These are phyloP conservation scores for Diachasma alloeum DNA, from an alignment of 1,140 invertebrate genomes.

Conservation along the genomic window DNA sequence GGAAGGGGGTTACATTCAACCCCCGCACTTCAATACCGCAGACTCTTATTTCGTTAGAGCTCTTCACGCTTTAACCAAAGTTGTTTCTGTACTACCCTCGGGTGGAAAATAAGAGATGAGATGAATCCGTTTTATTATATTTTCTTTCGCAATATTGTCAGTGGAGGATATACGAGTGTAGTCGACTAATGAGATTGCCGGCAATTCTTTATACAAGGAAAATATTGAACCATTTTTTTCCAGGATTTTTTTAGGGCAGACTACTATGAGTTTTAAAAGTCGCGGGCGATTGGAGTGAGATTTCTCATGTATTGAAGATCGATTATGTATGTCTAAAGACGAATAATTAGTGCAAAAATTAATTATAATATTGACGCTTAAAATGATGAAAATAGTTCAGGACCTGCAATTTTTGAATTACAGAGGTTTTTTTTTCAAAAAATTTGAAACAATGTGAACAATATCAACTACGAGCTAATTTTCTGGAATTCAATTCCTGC, in stretches of 20 bases:
- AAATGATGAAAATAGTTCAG: too few relatives aligned
- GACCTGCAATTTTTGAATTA: too few relatives aligned
- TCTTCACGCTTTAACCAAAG: background rate
- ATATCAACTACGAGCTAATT: too few relatives aligned
- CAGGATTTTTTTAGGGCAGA: background rate
- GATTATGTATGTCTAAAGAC: too few relatives aligned
- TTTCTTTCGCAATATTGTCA: constrained; percentile 10
- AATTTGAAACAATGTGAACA: too few relatives aligned
- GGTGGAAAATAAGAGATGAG: constrained; percentile 12
- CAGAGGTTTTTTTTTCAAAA: too few relatives aligned
- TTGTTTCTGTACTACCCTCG: background rate
- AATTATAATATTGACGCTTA: too few relatives aligned
- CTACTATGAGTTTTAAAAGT: too few relatives aligned
- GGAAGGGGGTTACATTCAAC: background rate
- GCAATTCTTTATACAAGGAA: background rate
- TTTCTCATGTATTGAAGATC: too few relatives aligned
- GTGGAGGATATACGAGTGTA: background rate
- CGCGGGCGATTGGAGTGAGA: too few relatives aligned
- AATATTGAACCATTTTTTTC: background rate
- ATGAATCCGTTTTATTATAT: constrained; percentile 20
- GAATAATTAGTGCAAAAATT: too few relatives aligned
- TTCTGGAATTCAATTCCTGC: too few relatives aligned
- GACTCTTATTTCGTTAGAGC: background rate
- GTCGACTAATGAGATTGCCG: background rate
- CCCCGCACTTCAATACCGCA: background rate